Evolutionary conservation across 2,797 vertebrate species (phyloP), one percentile per base, ranked within the genome.

Genomic region (Sebastes paucispinis): DNA sequence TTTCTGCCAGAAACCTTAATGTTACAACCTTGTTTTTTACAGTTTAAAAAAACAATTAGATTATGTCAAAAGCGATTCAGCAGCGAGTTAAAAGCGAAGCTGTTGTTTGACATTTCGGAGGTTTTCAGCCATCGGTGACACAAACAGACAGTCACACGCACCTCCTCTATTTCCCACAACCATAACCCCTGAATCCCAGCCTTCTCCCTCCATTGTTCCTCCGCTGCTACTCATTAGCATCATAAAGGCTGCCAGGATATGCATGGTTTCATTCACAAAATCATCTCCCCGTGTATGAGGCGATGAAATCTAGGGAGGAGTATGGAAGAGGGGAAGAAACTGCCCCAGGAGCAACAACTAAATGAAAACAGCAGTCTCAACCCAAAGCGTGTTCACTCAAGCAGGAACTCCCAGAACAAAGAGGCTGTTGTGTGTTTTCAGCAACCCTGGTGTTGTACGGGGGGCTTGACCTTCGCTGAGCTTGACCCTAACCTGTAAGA

Each of bases 221-320:
- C 87, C 88, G 72, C 27, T 4, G 85, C 0, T 82, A 81, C 84
- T 95, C 92, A 97, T 98, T 97, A 96, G 94, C 96, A 97, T 97
- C 95, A 97, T 95, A 97, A 97, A 97, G 94, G 94, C 96, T 36
- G 84, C 85, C 93, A 94, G 95, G 95, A 95, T 95, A 93, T 90
- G 95, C 96, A 96, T 96, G 96, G 96, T 95, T 97, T 97, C 95
- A 96, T 96, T 97, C 96, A 96, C 95, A 97, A 97, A 96, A 95
- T 96, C 95, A 96, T 97, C 96, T 96, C 95, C 95, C 94, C 91
- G 95, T 92, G 95, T 95, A 95, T 93, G 94, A 52, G 94, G 94
- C 94, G 94, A 96, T 96, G 95, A 96, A 95, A 96, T 96, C 96
- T 96, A 95, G 82, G 83, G 82, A 86, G 86, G 81, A 87, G 73